These are phyloP conservation scores for Poicephalus meyeri DNA, from an alignment of 2,113 vertebrate genomes.

Conservation along the genomic window DNA sequence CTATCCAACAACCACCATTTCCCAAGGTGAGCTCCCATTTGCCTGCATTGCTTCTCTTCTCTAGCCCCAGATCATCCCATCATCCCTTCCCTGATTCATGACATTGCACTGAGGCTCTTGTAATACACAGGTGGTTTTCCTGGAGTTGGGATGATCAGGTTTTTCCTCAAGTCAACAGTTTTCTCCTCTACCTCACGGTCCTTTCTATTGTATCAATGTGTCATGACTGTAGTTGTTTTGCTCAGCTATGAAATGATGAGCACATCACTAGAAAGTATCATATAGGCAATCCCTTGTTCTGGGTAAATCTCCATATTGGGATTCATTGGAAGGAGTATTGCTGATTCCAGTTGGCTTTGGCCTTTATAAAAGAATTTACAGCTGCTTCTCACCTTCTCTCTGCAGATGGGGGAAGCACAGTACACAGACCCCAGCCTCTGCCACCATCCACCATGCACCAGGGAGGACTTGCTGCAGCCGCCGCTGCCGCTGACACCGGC, in stretches of 20 bases:
- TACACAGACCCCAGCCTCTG: constrained; percentile 96
- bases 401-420: constrained; percentile 89
- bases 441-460: constrained; percentile 99
- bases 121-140: neutral
- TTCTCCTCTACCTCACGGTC: neutral
- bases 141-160: neutral
- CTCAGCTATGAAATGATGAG: neutral
- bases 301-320: neutral
- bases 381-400: neutral
- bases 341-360: neutral
- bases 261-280: neutral
- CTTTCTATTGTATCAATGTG: neutral
- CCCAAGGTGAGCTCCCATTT: constrained; percentile 82
- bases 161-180: neutral
- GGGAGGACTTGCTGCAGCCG: constrained; percentile 81
- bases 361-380: neutral
- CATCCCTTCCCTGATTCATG: neutral
- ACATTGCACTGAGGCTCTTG: neutral
- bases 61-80: neutral
- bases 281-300: rapidly evolving
- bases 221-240: neutral
- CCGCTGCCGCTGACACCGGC: constrained; percentile 79
- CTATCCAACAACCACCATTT: constrained; percentile 88
- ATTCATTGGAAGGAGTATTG: neutral
- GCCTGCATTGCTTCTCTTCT: rapidly evolving